These are phyloP conservation scores for Gallirallus australis DNA, from an alignment of 2,797 vertebrate species.

Conservation along the genomic window DNA sequence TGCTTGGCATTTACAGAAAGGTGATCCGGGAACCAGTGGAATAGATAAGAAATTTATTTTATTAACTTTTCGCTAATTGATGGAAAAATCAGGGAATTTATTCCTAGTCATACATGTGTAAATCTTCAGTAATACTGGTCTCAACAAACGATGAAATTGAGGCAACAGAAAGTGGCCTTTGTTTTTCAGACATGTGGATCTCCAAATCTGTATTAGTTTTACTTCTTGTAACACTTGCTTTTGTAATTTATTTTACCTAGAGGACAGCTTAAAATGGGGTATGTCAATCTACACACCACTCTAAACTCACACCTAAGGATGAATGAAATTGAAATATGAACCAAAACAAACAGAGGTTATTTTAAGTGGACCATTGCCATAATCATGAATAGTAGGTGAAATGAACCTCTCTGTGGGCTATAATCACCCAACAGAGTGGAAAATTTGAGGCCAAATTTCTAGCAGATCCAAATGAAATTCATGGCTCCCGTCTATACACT, in stretches of 20 bases:
- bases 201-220: slow-evolving; percentile 3
- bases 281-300: background rate
- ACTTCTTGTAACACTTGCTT: background rate
- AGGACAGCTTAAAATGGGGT: background rate
- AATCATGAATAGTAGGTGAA: background rate
- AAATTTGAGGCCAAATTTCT: background rate
- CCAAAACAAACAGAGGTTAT: background rate
- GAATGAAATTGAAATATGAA: background rate
- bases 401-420: background rate
- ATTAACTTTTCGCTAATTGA: background rate
- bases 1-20: background rate
- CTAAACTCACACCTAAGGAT: background rate
- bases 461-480: background rate
- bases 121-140: background rate
- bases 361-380: background rate
- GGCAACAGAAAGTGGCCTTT: background rate
- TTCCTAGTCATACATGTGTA: background rate
- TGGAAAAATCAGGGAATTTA: background rate
- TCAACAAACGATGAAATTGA: background rate
- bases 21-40: background rate
- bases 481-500: background rate
- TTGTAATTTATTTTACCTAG: background rate
- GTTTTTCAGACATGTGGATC: background rate
- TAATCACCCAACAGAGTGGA: background rate
- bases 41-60: background rate